Evolutionary conservation across 1,140 invertebrate genomes (phyloP).

Genomic region (Ephestia elutella): DNA sequence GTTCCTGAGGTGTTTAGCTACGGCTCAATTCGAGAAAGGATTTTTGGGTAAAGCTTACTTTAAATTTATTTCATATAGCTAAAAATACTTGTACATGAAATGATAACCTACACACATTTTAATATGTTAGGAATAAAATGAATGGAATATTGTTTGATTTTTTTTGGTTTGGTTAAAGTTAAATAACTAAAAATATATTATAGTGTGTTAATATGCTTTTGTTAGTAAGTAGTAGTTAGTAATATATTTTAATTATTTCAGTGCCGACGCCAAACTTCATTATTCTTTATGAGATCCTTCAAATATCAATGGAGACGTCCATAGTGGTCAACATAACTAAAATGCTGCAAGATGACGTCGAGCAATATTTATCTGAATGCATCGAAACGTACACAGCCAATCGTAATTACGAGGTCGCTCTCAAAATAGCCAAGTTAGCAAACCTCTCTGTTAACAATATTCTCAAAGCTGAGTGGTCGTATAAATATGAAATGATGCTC

Average conservation of each 20-base stretch:
- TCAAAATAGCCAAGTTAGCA: conserved; percentile 74
- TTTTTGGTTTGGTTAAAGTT: too few relatives aligned
- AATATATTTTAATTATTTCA: too few relatives aligned
- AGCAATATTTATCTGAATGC: conserved; percentile 59
- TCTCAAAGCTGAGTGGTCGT: conserved; percentile 71
- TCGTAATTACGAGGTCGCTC: conserved; percentile 74
- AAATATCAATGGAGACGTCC: conserved; percentile 66
- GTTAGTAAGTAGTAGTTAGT: too few relatives aligned
- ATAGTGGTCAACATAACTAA: conserved; percentile 52
- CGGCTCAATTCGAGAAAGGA: conserved; percentile 71
- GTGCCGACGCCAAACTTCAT: conserved; percentile 73
- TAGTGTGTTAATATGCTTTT: too few relatives aligned
- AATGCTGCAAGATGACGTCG: conserved; percentile 48
- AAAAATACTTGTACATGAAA: too few relatives aligned
- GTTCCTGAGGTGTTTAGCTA: conserved; percentile 72
- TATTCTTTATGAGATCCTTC: conserved; percentile 70
- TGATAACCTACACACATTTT: too few relatives aligned
- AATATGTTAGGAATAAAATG: too few relatives aligned
- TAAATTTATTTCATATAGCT: conserved; percentile 1
- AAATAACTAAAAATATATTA: too few relatives aligned
- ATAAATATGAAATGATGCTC: conserved; percentile 50
- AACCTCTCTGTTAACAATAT: conserved; percentile 70
- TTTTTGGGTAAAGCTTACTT: conserved; percentile 62
- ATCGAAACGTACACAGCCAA: conserved; percentile 69
- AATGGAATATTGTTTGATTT: too few relatives aligned